Base-by-base conservation (phyloP, 2,888 invertebrate genomes). In the Meliscaeva auricollis region DNA sequence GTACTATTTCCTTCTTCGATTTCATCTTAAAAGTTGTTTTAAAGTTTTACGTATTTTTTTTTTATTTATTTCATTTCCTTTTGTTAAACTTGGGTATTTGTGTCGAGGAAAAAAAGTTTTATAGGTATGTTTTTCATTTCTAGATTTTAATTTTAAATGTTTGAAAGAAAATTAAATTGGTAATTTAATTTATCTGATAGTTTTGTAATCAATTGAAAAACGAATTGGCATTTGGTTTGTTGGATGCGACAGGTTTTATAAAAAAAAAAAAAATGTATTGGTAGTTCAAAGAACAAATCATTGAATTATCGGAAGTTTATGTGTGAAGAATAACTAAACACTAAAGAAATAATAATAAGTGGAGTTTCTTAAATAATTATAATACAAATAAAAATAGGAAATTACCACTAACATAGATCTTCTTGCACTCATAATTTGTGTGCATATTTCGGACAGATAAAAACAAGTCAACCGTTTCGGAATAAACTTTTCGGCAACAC, bases 171-270 rank as follows among this genome's bases (percentile, higher is more conserved):
- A 66, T 50, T 50, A 66, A 66, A 50, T 66, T 66, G n/a, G 56
- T 32, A 26, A 58, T 72, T 72, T 70, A 72, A 78, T 78, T 72
- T 48, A 22, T 72, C 62, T 56, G 44, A 72, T 72, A 72, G 78
- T 78, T 78, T 78, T 70, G 11, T 56, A 72, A 72, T 72, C 54
- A 46, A 56, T 32, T 22, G 20, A 46, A 46, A n/a, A 70, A 62
- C 4, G 3, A 50, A 77, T 70, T 78, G 70, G 52, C 70, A 64
- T 9, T 48, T 26, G 35, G 26, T 17, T 56, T 30, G 62, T 41
- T 17, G 44, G 62, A 54, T 54, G 32, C 11, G 52, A 44, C 17
- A 32, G 32, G 20, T 20, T 38, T 8, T 30, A 38, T 3, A 35
- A 58, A 48, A 17, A 9, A 38, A 38, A 13, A 17, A 52, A 41